Conservation (phyloP, 2,113 vertebrate genomes). For the Pungitius pungitius region DNA sequence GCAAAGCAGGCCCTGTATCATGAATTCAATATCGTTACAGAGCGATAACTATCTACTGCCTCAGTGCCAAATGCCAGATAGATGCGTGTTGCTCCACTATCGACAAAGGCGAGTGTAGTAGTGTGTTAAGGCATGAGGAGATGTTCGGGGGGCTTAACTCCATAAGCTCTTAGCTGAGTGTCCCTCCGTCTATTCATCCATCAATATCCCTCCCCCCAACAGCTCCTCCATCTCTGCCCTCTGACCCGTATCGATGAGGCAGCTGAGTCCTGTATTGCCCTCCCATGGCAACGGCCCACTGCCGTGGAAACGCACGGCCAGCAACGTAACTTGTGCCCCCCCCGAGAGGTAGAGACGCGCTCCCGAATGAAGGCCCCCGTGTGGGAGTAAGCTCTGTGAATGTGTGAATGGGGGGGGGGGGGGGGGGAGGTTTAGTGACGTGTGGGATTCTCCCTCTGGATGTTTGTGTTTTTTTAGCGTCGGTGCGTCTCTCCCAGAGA, state of each 20-base stretch:
- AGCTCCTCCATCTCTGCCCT: slow-evolving; percentile 37
- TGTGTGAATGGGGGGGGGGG: not conserved
- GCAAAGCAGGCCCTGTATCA: not conserved
- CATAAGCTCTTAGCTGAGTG: slow-evolving; percentile 13
- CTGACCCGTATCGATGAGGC: slow-evolving; percentile 62
- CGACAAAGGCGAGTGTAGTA: not conserved
- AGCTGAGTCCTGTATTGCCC: slow-evolving; percentile 68
- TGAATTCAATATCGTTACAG: not conserved
- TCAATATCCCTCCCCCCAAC: slow-evolving; percentile 36
- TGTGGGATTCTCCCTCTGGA: not conserved
- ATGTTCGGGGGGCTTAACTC: slow-evolving; percentile 3
- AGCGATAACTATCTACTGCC: not conserved
- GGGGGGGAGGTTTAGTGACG: not conserved
- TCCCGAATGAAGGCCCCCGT: too few relatives aligned
- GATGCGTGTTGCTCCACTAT: not conserved
- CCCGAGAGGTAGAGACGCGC: too few relatives aligned
- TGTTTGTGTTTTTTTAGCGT: not conserved
- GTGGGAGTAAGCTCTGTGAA: too few relatives aligned
- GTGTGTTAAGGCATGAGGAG: not conserved
- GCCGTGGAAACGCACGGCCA: not conserved
- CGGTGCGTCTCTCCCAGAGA: not conserved
- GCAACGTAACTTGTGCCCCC: not conserved
- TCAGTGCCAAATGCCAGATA: not conserved
- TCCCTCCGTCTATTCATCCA: slow-evolving; percentile 9
- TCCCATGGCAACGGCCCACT: slow-evolving; percentile 35